Conservation (phyloP, 1,140 invertebrate genomes). For the Gryllus bimaculatus region DNA sequence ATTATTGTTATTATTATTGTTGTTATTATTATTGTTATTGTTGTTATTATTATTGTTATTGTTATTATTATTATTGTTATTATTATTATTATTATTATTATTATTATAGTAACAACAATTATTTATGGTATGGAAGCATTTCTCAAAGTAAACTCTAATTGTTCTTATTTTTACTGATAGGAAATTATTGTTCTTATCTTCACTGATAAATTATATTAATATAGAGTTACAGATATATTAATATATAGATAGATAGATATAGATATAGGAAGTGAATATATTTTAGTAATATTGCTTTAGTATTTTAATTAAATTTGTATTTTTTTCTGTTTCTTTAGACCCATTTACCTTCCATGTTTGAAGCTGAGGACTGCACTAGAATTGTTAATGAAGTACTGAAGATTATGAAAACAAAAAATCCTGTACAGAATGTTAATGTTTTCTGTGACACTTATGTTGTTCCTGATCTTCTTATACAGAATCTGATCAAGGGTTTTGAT, state of each 20-base stretch:
- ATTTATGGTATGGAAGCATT: neutral
- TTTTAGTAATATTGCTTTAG: neutral
- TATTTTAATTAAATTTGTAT: neutral
- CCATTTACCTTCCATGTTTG: conserved; percentile 70
- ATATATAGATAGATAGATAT: no score
- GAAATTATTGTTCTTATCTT: neutral
- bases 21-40: no score
- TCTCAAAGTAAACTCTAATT: neutral
- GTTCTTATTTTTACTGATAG: neutral
- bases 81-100: neutral
- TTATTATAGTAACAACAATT: neutral
- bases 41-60: no score
- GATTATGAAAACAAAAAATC: conserved; percentile 31
- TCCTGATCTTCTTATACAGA: conserved; percentile 53
- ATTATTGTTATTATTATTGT: no score
- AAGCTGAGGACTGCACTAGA: conserved; percentile 60
- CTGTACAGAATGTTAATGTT: conserved; percentile 23
- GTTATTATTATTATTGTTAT: no score
- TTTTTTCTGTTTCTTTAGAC: conserved; percentile 34
- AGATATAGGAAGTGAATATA: no score
- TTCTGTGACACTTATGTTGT: conserved; percentile 43
- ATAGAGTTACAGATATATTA: no score
- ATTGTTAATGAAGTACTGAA: conserved; percentile 56
- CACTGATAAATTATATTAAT: neutral
- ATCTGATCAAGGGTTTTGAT: conserved; percentile 57